These are phyloP conservation scores for Prochilodus magdalenae DNA, from an alignment of 2,113 vertebrate species.

Conservation along the genomic window DNA sequence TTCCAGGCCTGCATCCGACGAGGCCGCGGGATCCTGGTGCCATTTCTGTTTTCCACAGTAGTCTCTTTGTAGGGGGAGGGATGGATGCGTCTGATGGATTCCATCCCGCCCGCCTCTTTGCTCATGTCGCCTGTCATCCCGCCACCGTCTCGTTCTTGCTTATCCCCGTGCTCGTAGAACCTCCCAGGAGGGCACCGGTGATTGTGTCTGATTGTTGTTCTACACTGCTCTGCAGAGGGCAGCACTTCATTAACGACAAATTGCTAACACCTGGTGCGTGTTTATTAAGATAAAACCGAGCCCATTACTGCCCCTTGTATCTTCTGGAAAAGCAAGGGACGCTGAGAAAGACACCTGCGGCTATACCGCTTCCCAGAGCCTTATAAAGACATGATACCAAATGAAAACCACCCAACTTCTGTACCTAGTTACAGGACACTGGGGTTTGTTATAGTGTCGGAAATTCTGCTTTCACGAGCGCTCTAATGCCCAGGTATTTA, in stretches of 20 bases:
- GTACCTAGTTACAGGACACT: conserved; percentile 15
- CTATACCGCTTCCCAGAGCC: not conserved
- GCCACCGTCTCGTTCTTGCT: conserved; percentile 35
- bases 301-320: conserved; percentile 58
- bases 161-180: conserved; percentile 39
- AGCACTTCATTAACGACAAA: conserved; percentile 77
- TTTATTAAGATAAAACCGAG: conserved; percentile 67
- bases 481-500: conserved; percentile 21
- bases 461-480: conserved; percentile 34
- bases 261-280: conserved; percentile 71
- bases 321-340: conserved; percentile 49
- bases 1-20: conserved; percentile 66
- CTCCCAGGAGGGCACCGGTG: conserved; percentile 26
- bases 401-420: conserved; percentile 48
- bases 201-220: conserved; percentile 60
- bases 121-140: not conserved
- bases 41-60: conserved; percentile 55
- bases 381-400: conserved; percentile 43
- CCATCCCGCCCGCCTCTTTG: not conserved
- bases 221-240: conserved; percentile 64
- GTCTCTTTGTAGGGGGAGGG: conserved; percentile 46
- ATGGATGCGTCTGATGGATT: not conserved
- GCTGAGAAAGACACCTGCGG: conserved; percentile 54
- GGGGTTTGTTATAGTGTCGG: conserved; percentile 30
- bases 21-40: conserved; percentile 60